A percentile compares a stretch with the other conserved stretches of the same genome.
These are phyloP conservation scores for Cephonodes hylas DNA, from an alignment of 2,888 invertebrate genomes.

Conservation along the genomic window DNA sequence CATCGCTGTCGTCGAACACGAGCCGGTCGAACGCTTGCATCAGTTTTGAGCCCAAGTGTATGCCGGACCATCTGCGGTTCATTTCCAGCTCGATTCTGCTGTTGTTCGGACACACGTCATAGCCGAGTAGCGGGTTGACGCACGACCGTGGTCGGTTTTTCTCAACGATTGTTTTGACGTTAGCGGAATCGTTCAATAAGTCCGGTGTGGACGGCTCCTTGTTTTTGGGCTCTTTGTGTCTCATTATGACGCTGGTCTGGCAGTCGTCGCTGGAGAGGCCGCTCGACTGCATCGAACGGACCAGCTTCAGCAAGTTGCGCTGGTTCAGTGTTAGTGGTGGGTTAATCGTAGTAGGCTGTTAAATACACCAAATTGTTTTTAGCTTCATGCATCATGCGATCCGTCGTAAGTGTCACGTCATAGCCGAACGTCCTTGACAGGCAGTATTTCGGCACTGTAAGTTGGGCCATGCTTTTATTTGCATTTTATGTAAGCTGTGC, in stretches of 20 bases:
- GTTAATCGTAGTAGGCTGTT: conserved; percentile 79
- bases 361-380: conserved; percentile 74
- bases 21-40: conserved; percentile 87
- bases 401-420: conserved; percentile 49
- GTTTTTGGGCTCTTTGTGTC: conserved; percentile 72
- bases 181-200: conserved; percentile 79
- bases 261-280: conserved; percentile 78
- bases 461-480: conserved; percentile 64
- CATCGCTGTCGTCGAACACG: conserved; percentile 84
- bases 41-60: conserved; percentile 85
- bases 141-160: conserved; percentile 86
- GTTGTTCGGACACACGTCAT: conserved; percentile 74
- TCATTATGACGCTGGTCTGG: conserved; percentile 76
- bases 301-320: conserved; percentile 80
- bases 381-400: conserved; percentile 75
- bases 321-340: conserved; percentile 81
- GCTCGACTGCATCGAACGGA: conserved; percentile 81
- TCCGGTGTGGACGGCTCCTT: conserved; percentile 82
- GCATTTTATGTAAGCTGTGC: conserved; percentile 80
- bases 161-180: conserved; percentile 71
- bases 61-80: conserved; percentile 88
- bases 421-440: conserved; percentile 44
- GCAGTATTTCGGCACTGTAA: conserved; percentile 44
- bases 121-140: conserved; percentile 80
- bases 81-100: conserved; percentile 70